Conservation (phyloP, 2,888 invertebrate genomes). For the Acleris emargana region DNA sequence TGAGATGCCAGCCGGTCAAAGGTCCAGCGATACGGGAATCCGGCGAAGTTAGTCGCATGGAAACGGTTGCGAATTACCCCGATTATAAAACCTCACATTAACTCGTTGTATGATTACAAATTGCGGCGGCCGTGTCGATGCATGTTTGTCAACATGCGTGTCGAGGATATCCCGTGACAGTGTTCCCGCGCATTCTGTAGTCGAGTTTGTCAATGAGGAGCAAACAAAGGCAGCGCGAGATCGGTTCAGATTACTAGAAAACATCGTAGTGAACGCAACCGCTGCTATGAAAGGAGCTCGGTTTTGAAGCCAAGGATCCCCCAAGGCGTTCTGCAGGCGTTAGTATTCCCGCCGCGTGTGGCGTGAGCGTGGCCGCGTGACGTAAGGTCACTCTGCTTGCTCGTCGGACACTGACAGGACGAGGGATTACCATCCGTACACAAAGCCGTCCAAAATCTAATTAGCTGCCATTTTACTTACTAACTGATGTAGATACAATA, state of each 20-base stretch:
- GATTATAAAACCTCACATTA: constrained; percentile 5
- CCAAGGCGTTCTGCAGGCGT: constrained; percentile 78
- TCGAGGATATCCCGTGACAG: constrained; percentile 26
- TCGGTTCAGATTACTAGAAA: constrained; percentile 52
- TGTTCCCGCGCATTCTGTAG: constrained; percentile 15
- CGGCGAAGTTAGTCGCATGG: neutral
- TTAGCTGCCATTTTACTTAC: neutral
- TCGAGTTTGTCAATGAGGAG: constrained; percentile 11
- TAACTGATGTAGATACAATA: neutral
- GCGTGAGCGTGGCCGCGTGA: constrained; percentile 73
- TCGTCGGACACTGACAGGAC: constrained; percentile 65
- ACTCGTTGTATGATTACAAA: constrained; percentile 19
- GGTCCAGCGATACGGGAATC: constrained; percentile 11
- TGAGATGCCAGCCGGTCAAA: constrained; percentile 23
- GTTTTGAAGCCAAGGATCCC: constrained; percentile 84
- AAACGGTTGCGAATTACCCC: neutral
- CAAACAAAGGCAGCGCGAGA: constrained; percentile 16
- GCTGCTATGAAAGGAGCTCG: constrained; percentile 80
- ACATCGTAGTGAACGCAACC: constrained; percentile 66
- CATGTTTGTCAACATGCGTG: constrained; percentile 37
- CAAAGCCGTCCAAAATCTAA: constrained; percentile 21
- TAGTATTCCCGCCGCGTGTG: constrained; percentile 78
- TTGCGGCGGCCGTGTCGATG: constrained; percentile 17
- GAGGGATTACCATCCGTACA: constrained; percentile 66
- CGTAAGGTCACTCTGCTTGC: constrained; percentile 77